Conservation (phyloP, 2,113 vertebrate species). For the Callipepla californica region DNA sequence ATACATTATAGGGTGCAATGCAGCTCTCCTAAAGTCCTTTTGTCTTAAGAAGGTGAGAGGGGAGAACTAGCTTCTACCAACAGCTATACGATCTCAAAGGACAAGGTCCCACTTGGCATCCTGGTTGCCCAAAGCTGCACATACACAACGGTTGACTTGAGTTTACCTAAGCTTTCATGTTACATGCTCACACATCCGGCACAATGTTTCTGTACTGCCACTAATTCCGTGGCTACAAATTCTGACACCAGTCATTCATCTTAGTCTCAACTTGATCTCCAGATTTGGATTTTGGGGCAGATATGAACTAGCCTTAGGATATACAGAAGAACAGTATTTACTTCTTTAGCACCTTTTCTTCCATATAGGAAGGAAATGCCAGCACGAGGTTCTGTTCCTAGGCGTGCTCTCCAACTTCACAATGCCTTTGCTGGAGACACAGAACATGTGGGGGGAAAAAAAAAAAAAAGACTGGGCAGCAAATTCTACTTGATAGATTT, state of each 20-base stretch:
- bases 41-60: neutral
- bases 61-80: neutral
- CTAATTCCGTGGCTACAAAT: neutral
- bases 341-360: neutral
- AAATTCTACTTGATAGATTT: neutral
- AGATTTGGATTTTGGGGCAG: neutral
- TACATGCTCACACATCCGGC: rapidly evolving
- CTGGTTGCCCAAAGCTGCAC: neutral
- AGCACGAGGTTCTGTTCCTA: neutral
- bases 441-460: neutral
- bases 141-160: neutral
- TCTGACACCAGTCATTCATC: neutral
- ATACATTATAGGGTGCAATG: neutral
- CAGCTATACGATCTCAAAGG: neutral
- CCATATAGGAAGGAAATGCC: neutral
- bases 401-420: neutral
- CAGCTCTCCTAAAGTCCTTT: neutral
- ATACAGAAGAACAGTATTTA: neutral
- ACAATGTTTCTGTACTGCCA: neutral
- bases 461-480: neutral
- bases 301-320: neutral
- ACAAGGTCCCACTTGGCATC: neutral
- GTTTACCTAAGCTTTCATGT: neutral
- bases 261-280: neutral
- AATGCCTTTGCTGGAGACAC: neutral